phyloP scores from a whole-genome alignment of 2,888 invertebrate species.

The Apocheima hispidaria region DNA sequence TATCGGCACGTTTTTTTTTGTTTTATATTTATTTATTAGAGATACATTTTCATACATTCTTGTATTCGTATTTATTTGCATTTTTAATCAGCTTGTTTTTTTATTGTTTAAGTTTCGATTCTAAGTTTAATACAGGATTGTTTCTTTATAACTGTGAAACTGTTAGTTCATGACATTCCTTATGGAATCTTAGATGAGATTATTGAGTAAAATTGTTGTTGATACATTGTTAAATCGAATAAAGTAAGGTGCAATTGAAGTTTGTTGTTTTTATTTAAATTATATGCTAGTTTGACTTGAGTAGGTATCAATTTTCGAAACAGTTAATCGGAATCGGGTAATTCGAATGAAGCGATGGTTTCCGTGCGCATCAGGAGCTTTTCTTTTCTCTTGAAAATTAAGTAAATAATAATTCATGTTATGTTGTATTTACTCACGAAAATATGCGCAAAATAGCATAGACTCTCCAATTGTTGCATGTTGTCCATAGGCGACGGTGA shows the following conservation, averaged over 20 bases:
- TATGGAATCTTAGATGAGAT: constrained; percentile 14
- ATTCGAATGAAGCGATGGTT: too few species aligned
- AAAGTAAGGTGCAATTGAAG: constrained; percentile 13
- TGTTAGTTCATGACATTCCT: constrained; percentile 17
- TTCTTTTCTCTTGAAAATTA: too few species aligned
- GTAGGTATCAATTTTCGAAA: constrained; percentile 6
- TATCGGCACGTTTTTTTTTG: neutral
- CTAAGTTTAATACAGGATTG: constrained; percentile 6
- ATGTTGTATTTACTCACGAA: too few species aligned
- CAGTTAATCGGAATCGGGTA: too few species aligned
- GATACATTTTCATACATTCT: constrained; percentile 7
- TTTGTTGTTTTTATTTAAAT: constrained; percentile 6
- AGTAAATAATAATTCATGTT: too few species aligned
- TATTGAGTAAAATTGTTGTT: constrained; percentile 15
- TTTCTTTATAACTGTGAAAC: neutral
- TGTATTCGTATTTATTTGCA: constrained; percentile 26
- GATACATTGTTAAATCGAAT: constrained; percentile 24
- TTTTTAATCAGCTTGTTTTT: constrained; percentile 24
- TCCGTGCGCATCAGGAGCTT: too few species aligned
- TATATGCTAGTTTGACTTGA: neutral
- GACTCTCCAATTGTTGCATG: too few species aligned
- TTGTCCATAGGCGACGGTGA: too few species aligned
- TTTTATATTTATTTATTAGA: constrained; percentile 7
- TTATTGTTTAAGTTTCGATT: constrained; percentile 1
- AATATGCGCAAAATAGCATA: too few species aligned